phyloP scores from a whole-genome alignment of 1,140 invertebrate species.

The Oncopeltus fasciatus region DNA sequence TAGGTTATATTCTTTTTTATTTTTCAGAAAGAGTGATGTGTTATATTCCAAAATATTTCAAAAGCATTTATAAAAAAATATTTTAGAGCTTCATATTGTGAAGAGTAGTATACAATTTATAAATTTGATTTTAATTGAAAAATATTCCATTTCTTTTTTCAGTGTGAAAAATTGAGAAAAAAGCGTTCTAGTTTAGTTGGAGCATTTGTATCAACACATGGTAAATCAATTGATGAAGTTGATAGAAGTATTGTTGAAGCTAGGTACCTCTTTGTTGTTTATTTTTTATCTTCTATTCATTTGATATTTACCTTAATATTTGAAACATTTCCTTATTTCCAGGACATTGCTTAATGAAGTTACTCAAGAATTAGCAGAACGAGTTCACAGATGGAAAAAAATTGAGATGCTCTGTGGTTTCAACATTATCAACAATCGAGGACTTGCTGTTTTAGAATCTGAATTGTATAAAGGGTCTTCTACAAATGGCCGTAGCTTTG shows the following conservation, averaged over 20 bases:
- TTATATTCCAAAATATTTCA: too few relatives aligned
- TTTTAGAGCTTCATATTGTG: too few relatives aligned
- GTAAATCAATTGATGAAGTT: slow-evolving; percentile 84
- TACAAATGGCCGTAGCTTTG: slow-evolving; percentile 36
- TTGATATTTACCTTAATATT: too few relatives aligned
- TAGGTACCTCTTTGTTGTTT: slow-evolving; percentile 30
- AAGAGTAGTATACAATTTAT: too few relatives aligned
- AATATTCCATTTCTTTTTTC: too few relatives aligned
- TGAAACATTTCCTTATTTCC: slow-evolving; percentile 23
- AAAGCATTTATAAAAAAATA: too few relatives aligned
- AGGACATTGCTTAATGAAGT: slow-evolving; percentile 80
- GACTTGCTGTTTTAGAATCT: slow-evolving; percentile 63
- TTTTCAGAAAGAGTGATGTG: too few relatives aligned
- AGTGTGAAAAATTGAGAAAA: slow-evolving; percentile 87
- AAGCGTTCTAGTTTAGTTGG: slow-evolving; percentile 85
- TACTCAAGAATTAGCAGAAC: slow-evolving; percentile 72
- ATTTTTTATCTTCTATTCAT: not conserved
- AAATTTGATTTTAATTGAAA: too few relatives aligned
- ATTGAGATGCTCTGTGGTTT: slow-evolving; percentile 81
- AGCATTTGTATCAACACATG: slow-evolving; percentile 88
- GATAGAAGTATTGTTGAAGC: slow-evolving; percentile 84
- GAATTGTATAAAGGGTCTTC: slow-evolving; percentile 49
- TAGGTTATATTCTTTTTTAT: too few relatives aligned
- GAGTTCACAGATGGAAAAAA: slow-evolving; percentile 82
- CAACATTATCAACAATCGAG: slow-evolving; percentile 81